These are phyloP conservation scores for Drosophila trapezifrons DNA, from an alignment of 1,140 invertebrate genomes.

Conservation along the genomic window DNA sequence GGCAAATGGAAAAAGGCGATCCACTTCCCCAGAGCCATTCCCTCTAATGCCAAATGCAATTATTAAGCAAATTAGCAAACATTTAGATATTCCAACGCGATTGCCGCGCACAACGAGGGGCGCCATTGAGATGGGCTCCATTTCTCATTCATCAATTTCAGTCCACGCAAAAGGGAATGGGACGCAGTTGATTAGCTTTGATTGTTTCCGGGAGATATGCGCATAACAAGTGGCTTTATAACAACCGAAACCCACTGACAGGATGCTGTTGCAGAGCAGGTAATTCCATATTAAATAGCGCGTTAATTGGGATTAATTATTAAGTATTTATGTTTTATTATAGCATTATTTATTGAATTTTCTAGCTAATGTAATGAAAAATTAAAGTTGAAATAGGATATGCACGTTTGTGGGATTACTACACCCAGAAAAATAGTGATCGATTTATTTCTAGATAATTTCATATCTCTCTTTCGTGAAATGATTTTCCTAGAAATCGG, in stretches of 20 bases:
- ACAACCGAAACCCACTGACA: constrained; percentile 6
- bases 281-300: background rate
- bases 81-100: constrained; percentile 71
- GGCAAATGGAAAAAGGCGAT: constrained; percentile 64
- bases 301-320: constrained; percentile 1
- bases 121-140: constrained; percentile 61
- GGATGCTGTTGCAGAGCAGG: constrained; percentile 15
- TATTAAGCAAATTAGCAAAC: constrained; percentile 80
- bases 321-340: background rate
- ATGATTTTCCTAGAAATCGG: no score
- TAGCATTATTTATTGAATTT: background rate
- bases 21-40: constrained; percentile 19
- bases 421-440: no score
- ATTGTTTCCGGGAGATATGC: constrained; percentile 60
- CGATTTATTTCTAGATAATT: no score
- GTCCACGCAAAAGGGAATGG: constrained; percentile 18
- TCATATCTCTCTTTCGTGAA: no score
- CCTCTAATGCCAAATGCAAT: constrained; percentile 76
- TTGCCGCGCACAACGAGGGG: constrained; percentile 60
- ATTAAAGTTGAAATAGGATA: background rate
- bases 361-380: background rate
- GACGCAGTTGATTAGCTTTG: constrained; percentile 62
- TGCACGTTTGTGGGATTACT: no score
- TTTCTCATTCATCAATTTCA: constrained; percentile 66
- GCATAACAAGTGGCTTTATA: constrained; percentile 12